phyloP scores from a whole-genome alignment of 2,888 invertebrate genomes.

The Notodonta dromedarius region DNA sequence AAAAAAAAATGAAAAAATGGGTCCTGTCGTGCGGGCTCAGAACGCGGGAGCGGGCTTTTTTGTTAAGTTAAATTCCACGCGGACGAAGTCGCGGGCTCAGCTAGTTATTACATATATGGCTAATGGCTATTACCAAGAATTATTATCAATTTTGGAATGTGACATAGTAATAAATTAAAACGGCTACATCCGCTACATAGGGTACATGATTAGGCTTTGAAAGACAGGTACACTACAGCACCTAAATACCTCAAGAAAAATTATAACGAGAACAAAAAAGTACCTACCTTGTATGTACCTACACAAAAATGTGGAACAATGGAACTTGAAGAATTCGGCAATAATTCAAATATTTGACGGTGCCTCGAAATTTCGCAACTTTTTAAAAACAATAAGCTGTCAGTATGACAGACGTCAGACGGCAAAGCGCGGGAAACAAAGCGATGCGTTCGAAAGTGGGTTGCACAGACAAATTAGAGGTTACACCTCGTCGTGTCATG shows the following conservation, averaged over 20 bases:
- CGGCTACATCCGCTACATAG: too few species aligned
- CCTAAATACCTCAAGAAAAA: constrained; percentile 36
- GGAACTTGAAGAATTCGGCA: constrained; percentile 36
- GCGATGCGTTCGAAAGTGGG: constrained; percentile 59
- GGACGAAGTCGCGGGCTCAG: too few species aligned
- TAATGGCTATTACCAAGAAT: too few species aligned
- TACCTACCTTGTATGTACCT: background rate
- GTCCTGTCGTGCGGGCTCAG: too few species aligned
- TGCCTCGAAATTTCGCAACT: constrained; percentile 33
- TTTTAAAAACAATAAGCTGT: constrained; percentile 50
- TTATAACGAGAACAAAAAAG: constrained; percentile 23
- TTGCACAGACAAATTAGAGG: constrained; percentile 55
- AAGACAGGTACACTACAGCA: background rate
- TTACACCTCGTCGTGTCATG: constrained; percentile 41
- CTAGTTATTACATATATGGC: too few species aligned
- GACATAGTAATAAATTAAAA: too few species aligned
- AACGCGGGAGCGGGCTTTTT: too few species aligned
- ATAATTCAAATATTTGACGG: constrained; percentile 33
- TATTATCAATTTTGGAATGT: too few species aligned
- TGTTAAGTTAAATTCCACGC: too few species aligned
- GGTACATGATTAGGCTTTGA: background rate
- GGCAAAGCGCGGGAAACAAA: constrained; percentile 62
- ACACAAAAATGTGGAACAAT: constrained; percentile 36
- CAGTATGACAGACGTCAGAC: constrained; percentile 58
- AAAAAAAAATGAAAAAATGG: too few species aligned